Evolutionary conservation across 2,113 vertebrate genomes (phyloP).

Genomic region (Leiothrix lutea): DNA sequence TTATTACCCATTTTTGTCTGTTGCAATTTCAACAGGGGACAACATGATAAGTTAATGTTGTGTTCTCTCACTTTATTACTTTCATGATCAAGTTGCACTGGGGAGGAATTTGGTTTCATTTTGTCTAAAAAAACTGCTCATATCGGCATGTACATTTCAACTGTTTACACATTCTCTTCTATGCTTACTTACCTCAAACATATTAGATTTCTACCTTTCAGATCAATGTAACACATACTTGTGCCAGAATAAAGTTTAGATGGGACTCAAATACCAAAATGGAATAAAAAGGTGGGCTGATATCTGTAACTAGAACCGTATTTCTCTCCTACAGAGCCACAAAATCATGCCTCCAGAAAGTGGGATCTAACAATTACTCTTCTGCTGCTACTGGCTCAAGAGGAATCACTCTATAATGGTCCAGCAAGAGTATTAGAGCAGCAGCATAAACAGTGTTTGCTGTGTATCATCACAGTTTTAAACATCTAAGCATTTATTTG

Average conservation of each 20-base stretch:
- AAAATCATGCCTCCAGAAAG: not conserved
- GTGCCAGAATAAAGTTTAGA: not conserved
- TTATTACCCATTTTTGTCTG: slow-evolving; percentile 19
- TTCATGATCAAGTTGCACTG: slow-evolving; percentile 19
- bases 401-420: not conserved
- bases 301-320: not conserved
- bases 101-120: not conserved
- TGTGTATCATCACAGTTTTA: not conserved
- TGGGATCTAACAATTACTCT: not conserved
- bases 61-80: slow-evolving; percentile 32
- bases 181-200: not conserved
- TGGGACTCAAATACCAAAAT: not conserved
- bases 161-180: not conserved
- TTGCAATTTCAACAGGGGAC: not conserved
- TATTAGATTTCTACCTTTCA: not conserved
- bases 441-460: not conserved
- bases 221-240: not conserved
- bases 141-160: not conserved
- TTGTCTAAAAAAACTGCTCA: not conserved
- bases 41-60: not conserved
- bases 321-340: not conserved
- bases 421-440: not conserved
- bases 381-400: not conserved
- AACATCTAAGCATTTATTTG: not conserved
- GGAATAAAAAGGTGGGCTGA: not conserved